phyloP scores from a whole-genome alignment of 1,140 invertebrate species.

The Drosophila quadrilineata region DNA sequence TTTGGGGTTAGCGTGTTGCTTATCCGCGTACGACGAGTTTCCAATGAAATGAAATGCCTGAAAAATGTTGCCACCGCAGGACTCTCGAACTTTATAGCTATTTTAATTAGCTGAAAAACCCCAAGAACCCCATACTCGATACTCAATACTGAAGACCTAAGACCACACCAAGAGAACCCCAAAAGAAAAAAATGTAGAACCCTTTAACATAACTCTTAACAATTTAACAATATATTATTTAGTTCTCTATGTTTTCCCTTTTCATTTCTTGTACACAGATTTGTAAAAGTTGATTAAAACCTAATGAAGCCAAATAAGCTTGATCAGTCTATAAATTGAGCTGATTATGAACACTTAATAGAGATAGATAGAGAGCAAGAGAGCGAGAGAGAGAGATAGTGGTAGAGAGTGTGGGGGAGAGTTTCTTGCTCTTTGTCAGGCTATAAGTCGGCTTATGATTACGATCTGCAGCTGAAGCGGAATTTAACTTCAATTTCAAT shows the following conservation, averaged over 20 bases:
- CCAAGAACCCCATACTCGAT: no score
- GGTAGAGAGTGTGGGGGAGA: no score
- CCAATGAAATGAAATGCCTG: slow-evolving; percentile 68
- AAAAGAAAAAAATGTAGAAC: slow-evolving; percentile 10
- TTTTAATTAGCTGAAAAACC: slow-evolving; percentile 73
- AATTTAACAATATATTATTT: slow-evolving; percentile 34
- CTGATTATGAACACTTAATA: slow-evolving; percentile 52
- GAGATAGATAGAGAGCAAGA: no score
- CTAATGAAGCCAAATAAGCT: slow-evolving; percentile 75
- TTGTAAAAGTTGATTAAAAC: slow-evolving; percentile 65
- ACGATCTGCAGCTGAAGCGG: slow-evolving; percentile 46
- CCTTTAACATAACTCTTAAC: slow-evolving; percentile 44
- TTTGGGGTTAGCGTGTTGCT: slow-evolving; percentile 69
- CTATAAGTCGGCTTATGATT: slow-evolving; percentile 45
- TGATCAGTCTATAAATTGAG: slow-evolving; percentile 65
- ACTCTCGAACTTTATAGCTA: slow-evolving; percentile 68
- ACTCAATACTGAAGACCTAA: no score
- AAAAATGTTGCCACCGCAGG: slow-evolving; percentile 57
- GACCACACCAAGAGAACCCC: slow-evolving; percentile 56
- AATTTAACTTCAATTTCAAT: slow-evolving; percentile 52
- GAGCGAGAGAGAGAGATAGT: no score
- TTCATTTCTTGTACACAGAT: no score
- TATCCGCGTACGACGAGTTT: slow-evolving; percentile 66
- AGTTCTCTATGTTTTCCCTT: slow-evolving; percentile 32
- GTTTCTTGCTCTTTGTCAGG: no score